Percentiles rank a stretch among this genome's conserved stretches.
Evolutionary conservation across 2,797 vertebrate genomes (phyloP).

Genomic region (Luscinia megarhynchos): DNA sequence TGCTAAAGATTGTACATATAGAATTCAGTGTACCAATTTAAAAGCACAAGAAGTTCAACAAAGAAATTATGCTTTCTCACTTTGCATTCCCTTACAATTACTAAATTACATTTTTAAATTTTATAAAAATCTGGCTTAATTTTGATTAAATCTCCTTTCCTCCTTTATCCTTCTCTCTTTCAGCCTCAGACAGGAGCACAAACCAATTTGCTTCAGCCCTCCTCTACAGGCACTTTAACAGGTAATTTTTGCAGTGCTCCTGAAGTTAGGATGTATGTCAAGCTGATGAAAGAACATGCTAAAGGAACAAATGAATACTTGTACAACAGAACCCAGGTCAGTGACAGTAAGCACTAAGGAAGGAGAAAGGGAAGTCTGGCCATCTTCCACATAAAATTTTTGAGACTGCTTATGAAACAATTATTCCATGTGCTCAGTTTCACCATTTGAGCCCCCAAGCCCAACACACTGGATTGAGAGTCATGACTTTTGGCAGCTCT

Average conservation of each 20-base stretch:
- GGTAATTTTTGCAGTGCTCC: background rate
- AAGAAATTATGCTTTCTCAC: background rate
- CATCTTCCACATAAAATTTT: background rate
- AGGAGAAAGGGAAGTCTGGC: background rate
- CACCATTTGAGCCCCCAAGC: background rate
- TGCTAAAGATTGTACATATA: background rate
- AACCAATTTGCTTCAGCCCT: background rate
- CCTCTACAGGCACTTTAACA: background rate
- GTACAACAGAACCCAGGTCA: background rate
- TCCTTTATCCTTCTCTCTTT: background rate
- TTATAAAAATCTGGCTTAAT: background rate
- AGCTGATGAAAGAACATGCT: background rate
- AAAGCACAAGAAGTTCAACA: background rate
- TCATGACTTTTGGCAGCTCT: background rate
- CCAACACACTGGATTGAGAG: background rate
- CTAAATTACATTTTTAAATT: background rate
- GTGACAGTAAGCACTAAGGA: background rate
- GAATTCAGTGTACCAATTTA: background rate
- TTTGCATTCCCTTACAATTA: background rate
- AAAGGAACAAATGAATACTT: background rate
- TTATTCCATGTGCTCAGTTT: background rate
- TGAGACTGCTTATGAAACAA: background rate
- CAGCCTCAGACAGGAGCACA: background rate
- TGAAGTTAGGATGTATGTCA: background rate
- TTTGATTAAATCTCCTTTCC: background rate